These are phyloP conservation scores for Bugulina stolonifera DNA, from an alignment of 2,888 invertebrate genomes.

Conservation along the genomic window DNA sequence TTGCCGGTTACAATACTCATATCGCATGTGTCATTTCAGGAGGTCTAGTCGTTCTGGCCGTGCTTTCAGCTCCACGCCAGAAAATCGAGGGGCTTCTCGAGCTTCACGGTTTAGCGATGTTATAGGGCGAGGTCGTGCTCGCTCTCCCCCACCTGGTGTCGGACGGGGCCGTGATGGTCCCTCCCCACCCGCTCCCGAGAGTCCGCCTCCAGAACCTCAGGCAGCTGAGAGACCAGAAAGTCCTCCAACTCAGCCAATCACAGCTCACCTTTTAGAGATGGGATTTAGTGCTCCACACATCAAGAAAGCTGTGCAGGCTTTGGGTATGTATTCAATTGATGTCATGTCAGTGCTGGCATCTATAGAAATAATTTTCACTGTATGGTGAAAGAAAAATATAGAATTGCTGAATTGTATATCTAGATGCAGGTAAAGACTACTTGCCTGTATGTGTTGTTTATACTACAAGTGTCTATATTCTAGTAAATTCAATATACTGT, in stretches of 20 bases:
- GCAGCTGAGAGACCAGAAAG: slow-evolving; percentile 34
- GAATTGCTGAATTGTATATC: neutral
- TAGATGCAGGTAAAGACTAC: no score
- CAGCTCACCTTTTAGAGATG: slow-evolving; percentile 61
- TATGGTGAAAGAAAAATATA: neutral
- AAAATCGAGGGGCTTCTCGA: neutral
- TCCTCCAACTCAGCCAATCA: slow-evolving; percentile 56
- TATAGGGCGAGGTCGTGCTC: neutral
- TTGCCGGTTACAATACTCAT: no score
- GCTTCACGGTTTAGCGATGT: neutral
- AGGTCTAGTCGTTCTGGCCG: neutral
- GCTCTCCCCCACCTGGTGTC: neutral
- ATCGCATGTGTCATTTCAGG: neutral
- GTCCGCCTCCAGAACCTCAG: slow-evolving; percentile 3
- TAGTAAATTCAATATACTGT: no score
- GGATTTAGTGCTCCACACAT: slow-evolving; percentile 61
- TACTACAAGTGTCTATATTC: no score
- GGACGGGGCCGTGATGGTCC: neutral
- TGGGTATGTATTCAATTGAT: slow-evolving; percentile 51
- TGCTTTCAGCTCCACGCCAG: neutral
- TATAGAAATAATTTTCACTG: neutral
- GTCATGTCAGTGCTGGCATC: neutral
- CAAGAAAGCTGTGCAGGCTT: slow-evolving; percentile 58
- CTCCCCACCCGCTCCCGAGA: neutral
- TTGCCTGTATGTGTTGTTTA: no score